phyloP scores from a whole-genome alignment of 2,113 vertebrate genomes.

The Microcebus lehilahytsara region DNA sequence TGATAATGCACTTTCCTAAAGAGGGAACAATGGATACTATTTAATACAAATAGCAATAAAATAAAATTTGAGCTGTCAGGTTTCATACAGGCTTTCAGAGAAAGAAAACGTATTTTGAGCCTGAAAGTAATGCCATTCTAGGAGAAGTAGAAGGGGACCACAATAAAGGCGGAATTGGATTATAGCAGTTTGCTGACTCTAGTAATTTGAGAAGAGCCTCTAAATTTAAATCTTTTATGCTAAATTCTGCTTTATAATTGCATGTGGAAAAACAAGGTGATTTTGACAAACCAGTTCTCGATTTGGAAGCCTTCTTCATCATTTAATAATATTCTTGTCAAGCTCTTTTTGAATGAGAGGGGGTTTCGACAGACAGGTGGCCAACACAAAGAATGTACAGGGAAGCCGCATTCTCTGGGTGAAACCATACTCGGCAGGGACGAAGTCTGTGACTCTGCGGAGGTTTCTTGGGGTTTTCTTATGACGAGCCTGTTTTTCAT shows the following conservation, averaged over 20 bases:
- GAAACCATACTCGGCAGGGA: neutral
- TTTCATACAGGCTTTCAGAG: neutral
- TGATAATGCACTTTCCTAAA: neutral
- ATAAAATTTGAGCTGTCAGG: neutral
- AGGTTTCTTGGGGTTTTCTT: constrained; percentile 38
- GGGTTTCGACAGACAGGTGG: neutral
- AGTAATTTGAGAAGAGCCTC: constrained; percentile 32
- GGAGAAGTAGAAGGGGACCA: neutral
- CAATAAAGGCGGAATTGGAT: constrained; percentile 15
- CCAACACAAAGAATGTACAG: neutral
- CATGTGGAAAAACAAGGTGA: neutral
- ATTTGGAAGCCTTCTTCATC: constrained; percentile 23
- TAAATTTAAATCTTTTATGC: neutral
- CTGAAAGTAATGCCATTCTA: neutral
- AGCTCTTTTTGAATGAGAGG: neutral
- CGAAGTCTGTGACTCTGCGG: neutral
- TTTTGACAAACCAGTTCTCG: constrained; percentile 42
- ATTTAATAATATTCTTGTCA: neutral
- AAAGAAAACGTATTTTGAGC: neutral
- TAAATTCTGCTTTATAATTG: constrained; percentile 5
- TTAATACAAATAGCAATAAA: neutral
- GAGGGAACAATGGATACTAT: neutral
- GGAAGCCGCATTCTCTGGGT: neutral
- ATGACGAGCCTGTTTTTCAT: constrained; percentile 25
- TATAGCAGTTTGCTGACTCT: neutral